Evolutionary conservation across 2,797 vertebrate genomes (phyloP).

Genomic region (Molossus molossus): DNA sequence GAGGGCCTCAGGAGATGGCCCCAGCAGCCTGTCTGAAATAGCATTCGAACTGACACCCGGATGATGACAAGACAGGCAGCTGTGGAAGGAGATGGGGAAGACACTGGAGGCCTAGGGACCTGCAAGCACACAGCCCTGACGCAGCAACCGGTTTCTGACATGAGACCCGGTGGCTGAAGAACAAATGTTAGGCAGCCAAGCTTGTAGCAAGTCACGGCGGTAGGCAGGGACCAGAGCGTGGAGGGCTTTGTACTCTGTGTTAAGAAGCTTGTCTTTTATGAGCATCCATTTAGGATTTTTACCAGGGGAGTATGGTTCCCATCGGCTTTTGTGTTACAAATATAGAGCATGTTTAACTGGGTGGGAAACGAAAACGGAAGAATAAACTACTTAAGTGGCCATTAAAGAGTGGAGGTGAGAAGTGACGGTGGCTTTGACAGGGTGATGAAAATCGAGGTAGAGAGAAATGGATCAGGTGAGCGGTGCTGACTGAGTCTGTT

Average conservation of each 20-base stretch:
- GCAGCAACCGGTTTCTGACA: background rate
- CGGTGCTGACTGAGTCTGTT: background rate
- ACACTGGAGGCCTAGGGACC: background rate
- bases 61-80: background rate
- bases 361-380: background rate
- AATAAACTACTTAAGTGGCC: background rate
- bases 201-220: background rate
- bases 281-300: background rate
- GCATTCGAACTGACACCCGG: background rate
- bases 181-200: background rate
- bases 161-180: background rate
- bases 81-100: rapidly evolving
- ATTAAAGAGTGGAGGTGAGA: background rate
- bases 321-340: background rate
- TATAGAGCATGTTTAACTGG: background rate
- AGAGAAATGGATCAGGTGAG: background rate
- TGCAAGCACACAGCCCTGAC: background rate
- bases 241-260: background rate
- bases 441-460: background rate
- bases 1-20: background rate
- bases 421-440: background rate
- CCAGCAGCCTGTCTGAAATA: background rate
- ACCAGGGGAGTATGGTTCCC: background rate
- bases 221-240: background rate
- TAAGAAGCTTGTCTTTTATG: slow-evolving; percentile 25